Conservation (phyloP, 2,888 invertebrate species). For the Myathropa florea region DNA sequence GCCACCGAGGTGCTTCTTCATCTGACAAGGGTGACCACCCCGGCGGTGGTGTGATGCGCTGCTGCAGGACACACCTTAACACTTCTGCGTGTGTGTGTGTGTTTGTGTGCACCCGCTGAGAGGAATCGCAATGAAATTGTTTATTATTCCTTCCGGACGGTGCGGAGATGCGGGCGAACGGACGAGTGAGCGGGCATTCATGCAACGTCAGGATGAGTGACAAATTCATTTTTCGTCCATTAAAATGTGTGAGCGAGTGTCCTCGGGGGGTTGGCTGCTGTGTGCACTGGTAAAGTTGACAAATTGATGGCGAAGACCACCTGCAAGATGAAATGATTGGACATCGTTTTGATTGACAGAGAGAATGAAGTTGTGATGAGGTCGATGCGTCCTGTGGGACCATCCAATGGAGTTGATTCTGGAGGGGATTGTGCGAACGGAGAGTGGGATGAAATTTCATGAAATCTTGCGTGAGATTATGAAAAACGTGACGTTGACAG, state of each 20-base stretch:
- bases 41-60: constrained; percentile 7
- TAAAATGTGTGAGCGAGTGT: neutral
- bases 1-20: constrained; percentile 49
- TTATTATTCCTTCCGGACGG: constrained; percentile 67
- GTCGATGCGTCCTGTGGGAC: neutral
- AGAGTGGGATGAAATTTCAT: neutral
- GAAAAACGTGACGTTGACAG: neutral
- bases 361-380: neutral
- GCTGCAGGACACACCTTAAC: constrained; percentile 24
- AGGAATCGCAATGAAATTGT: constrained; percentile 57
- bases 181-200: constrained; percentile 49
- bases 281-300: constrained; percentile 40
- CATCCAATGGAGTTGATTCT: neutral
- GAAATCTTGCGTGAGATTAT: neutral
- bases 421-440: neutral
- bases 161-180: constrained; percentile 8
- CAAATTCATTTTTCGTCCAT: constrained; percentile 52
- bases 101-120: neutral
- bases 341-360: neutral
- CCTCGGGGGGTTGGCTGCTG: neutral
- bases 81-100: neutral
- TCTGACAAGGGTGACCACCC: constrained; percentile 67
- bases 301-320: constrained; percentile 55
- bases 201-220: constrained; percentile 52
- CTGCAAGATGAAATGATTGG: constrained; percentile 25